Evolutionary conservation across 2,797 vertebrate genomes (phyloP), one percentile per base, ranked within the genome.

Genomic region (Prunella strophiata): DNA sequence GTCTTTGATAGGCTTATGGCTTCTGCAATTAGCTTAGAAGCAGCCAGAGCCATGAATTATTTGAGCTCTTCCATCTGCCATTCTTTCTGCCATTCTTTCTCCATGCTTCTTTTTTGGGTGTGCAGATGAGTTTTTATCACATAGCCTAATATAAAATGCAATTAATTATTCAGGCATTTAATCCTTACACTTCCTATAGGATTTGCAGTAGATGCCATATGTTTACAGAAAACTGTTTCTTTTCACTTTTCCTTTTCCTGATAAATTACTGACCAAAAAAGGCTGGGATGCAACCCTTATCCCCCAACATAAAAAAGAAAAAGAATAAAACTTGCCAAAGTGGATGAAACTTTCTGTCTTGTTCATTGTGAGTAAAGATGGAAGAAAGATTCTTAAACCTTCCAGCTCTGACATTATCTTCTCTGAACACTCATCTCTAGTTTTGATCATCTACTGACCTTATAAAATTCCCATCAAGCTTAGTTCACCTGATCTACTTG

Each of bases 361-460:
- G 2, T 43, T 78, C 29, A 21, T 11, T 51, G 8, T 22, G 19
- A 67, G 4, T 30, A 23, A 86, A 58, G 7, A 62, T 34, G 22
- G 36, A 86, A 80, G 61, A 83, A 5, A 92, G 83, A 91, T 70
- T 3, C 14, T 74, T 38, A 38, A 15, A 30, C 3, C 23, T 67
- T 73, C 63, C 45, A 78, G 13, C 11, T 81, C 62, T 78, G 58
- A 52, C 22, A 52, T 67, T 92, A 71, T 55, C 25, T 85, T 85
- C 30, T 77, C 30, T 63, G 45, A 91, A 77, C 17, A 63, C 3
- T 62, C 5, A 2, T 70, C 38, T 87, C 26, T 36, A 26, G 34
- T 87, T 95, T 87, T 85, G 42, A 61, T 94, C 74, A 71, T 61
- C 48, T 74, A 40, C 26, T 77, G 62, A 81, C n/a, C 61, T 91